Percentiles rank a stretch among this genome's conserved stretches.
phyloP scores from a whole-genome alignment of 2,113 vertebrate species.

The Crotalus horridus region DNA sequence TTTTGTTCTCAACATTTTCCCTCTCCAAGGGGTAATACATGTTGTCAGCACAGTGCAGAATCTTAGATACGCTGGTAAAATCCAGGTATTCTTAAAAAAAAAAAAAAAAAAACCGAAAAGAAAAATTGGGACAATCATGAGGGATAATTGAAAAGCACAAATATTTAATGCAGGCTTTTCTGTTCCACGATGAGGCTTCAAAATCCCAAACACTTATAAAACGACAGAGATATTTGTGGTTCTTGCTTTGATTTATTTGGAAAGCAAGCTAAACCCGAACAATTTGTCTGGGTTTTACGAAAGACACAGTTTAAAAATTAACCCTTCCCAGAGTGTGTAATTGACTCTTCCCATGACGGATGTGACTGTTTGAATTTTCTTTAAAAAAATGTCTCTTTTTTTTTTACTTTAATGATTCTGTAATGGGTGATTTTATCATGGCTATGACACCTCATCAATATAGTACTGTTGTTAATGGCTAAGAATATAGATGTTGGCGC shows the following conservation, averaged over 20 bases:
- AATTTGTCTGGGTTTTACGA: neutral
- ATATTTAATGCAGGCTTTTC: neutral
- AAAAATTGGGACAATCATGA: fast-evolving
- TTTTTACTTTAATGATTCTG: no score
- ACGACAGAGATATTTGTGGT: neutral
- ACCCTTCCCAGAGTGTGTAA: no score
- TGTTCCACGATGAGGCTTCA: fast-evolving
- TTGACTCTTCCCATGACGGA: no score
- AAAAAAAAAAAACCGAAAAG: fast-evolving
- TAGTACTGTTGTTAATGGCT: no score
- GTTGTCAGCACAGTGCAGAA: fast-evolving
- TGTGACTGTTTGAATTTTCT: no score
- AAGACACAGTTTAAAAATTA: neutral
- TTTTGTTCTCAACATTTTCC: no score
- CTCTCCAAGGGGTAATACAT: neutral
- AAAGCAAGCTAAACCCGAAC: neutral
- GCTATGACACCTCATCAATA: no score
- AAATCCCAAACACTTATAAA: neutral
- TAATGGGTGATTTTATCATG: no score
- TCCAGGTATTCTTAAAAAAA: neutral
- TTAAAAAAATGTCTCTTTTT: no score
- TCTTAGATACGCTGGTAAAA: neutral
- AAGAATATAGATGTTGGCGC: no score
- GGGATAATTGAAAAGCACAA: neutral
- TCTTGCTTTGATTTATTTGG: no score